Conservation (phyloP, 1,140 invertebrate species). For the Archegozetes longisetosus region DNA sequence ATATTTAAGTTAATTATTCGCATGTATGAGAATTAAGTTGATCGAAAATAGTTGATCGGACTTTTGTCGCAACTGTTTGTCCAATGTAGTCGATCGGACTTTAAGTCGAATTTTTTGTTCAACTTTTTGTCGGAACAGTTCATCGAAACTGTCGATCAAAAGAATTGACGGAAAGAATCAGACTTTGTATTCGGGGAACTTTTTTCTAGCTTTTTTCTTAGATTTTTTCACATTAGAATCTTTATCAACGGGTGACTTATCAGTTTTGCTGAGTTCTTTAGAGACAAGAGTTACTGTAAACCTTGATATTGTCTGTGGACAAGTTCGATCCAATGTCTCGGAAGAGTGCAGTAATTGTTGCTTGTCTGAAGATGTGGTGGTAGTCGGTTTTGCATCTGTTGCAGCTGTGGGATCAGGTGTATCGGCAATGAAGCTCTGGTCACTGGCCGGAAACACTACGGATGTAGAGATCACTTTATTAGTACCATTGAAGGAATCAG, state of each 20-base stretch:
- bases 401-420: constrained; percentile 5
- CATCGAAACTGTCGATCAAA: no score
- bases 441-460: background rate
- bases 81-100: no score
- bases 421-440: constrained; percentile 7
- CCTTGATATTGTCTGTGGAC: constrained; percentile 13
- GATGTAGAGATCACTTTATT: background rate
- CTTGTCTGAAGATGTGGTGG: background rate
- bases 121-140: no score
- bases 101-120: no score
- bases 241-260: background rate
- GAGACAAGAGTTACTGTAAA: constrained; percentile 14
- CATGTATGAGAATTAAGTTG: no score
- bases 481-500: background rate
- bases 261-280: background rate
- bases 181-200: background rate
- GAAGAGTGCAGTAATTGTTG: constrained; percentile 16
- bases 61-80: no score
- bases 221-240: background rate
- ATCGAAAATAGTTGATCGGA: no score
- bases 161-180: no score
- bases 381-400: background rate
- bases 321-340: constrained; percentile 12
- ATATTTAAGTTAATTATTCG: no score
- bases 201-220: background rate